phyloP scores from a whole-genome alignment of 2,797 vertebrate genomes.

The Monodelphis domestica region DNA sequence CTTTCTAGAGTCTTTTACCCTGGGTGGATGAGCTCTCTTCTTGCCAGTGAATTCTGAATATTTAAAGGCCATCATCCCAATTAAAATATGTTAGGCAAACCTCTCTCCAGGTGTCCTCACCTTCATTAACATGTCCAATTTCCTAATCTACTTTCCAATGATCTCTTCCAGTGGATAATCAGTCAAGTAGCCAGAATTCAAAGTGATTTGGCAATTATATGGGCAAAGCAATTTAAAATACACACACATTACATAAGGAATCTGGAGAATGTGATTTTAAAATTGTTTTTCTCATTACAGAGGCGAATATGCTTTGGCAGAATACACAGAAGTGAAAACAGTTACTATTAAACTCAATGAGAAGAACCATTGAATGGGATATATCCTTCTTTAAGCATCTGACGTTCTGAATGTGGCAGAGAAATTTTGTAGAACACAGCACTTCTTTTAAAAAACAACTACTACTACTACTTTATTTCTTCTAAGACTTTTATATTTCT shows the following conservation, averaged over 20 bases:
- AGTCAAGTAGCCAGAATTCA: background rate
- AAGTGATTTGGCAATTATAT: background rate
- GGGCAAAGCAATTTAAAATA: background rate
- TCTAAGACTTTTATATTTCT: slow-evolving; percentile 71
- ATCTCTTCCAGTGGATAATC: background rate
- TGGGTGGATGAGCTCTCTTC: background rate
- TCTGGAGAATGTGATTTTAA: too few relatives aligned
- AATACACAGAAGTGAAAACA: slow-evolving; percentile 96
- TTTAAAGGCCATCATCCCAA: background rate
- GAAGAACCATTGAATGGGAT: slow-evolving; percentile 83
- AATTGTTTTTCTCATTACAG: slow-evolving; percentile 81
- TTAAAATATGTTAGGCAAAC: background rate
- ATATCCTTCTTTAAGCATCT: slow-evolving; percentile 54
- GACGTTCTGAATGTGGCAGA: slow-evolving; percentile 81
- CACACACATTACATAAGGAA: background rate
- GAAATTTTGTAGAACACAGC: slow-evolving; percentile 45
- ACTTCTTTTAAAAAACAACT: slow-evolving; percentile 29
- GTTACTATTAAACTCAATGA: slow-evolving; percentile 94
- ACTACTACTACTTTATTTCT: slow-evolving; percentile 60
- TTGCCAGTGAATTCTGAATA: background rate
- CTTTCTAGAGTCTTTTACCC: background rate
- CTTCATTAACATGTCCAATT: background rate
- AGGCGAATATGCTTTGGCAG: slow-evolving; percentile 93
- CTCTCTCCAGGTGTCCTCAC: background rate
- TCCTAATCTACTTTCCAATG: background rate